Evolutionary conservation across 2,797 vertebrate genomes (phyloP), one percentile per base, ranked within the genome.

Genomic region (Petrocephalus schoutedeni): DNA sequence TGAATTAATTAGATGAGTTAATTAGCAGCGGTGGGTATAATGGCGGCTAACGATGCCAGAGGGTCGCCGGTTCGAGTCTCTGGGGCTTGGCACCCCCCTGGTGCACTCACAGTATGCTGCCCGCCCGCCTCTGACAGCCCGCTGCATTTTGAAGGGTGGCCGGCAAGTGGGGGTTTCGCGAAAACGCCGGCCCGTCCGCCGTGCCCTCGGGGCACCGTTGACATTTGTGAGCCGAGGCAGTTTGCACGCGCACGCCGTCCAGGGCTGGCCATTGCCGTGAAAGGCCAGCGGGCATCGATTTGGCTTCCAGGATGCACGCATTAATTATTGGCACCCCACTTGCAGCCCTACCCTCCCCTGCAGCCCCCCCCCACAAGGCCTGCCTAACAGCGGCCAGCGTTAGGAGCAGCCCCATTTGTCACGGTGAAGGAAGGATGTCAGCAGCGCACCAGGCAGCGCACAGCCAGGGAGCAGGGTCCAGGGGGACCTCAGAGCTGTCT

Each of bases 281-380:
- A 94, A 95, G 94, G 92, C 92, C 93, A 93, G 86, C 87, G 51
- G 54, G 85, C 85, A 94, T 93, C 83, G 92, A 93, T 92, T 80
- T 57, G 56, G 59, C 54, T 23, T 86, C 61, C 77, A 82, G 71
- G 53, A 89, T 58, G 54, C 85, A 88, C 89, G 32, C 87, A 83
- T 82, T 89, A 83, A 91, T 92, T 90, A 41, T 32, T 19, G 36
- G 12, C 67, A 74, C 67, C 23, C 19, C 57, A 85, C n/a, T 0
- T 77, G 23, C 23, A 10, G 51, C 0, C 12, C 16, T 45, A 4
- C 41, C 6, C 14, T 6, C n/a, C 49, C 49, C 2, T 10, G 1
- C 45, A 28, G 28, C 49, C n/a, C 45, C 51, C 84, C 86, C 9
- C 5, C 36, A n/a, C 59, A 53, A 53, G 23, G 61, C 61, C 61